Base-by-base conservation (phyloP, 2,113 vertebrate species). In the Anguilla rostrata region DNA sequence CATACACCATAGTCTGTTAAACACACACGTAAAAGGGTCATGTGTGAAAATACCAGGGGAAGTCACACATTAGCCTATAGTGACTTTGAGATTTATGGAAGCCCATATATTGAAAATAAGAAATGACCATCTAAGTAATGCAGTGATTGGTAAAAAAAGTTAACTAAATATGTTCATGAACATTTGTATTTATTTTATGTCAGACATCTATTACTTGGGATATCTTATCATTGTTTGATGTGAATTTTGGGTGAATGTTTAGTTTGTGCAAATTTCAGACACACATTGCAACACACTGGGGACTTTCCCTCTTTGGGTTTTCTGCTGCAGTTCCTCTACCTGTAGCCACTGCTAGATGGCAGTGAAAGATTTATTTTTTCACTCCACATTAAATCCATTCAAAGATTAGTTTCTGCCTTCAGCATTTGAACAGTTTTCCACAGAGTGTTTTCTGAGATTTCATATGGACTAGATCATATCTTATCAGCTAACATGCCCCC, bases 291-390 rank as follows among this genome's bases (percentile, higher is more conserved):
- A 53, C 49, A 53, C 49, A 53, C 49, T 11, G 12, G 49, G 49
- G 16, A 43, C 22, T 81, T 41, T 43, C 2, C 15, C 41, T 41
- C 29, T 20, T 29, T 9, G 12, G 9, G n/a, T n/a, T n/a, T 75
- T 75, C n/a, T 29, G 7, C 39, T 29, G 12, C 2, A 3, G 7
- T 43, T 81, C 39, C 26, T 40, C n/a, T 82, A 29, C 16, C 81
- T 53, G 15, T 60, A 53, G 26, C 34, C 66, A 78, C 82, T 79
- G 82, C 86, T 83, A 87, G 86, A 87, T 87, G 86, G 82, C 86
- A 87, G 86, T 87, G 82, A 75, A 83, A 83, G 82, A 83, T 83
- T 66, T 83, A 83, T 83, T 83, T 87, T 78, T 29, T 78, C 22
- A 7, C 34, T 81, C 66, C 53, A 20, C n/a, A 34, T 46, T 29